These are phyloP conservation scores for Drosophila paulistorum DNA, from an alignment of 1,140 invertebrate genomes.

Conservation along the genomic window DNA sequence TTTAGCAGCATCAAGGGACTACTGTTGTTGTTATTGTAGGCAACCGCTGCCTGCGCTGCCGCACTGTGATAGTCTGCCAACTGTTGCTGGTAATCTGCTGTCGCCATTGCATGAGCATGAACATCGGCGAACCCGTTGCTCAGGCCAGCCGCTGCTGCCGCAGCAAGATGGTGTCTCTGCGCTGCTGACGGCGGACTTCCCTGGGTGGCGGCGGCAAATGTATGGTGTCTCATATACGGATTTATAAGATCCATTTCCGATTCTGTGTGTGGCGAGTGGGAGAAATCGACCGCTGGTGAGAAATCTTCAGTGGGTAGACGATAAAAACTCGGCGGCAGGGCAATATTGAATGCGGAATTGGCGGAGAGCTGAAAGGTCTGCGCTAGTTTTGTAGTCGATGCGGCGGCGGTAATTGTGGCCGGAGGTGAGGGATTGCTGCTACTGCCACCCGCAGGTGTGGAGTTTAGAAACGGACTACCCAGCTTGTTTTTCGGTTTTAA, in stretches of 20 bases:
- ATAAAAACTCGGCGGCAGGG: constrained; percentile 67
- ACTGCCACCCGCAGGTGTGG: constrained; percentile 67
- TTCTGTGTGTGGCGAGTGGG: constrained; percentile 41
- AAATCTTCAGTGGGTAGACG: constrained; percentile 44
- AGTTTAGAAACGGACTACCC: constrained; percentile 80
- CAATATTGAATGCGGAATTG: constrained; percentile 78
- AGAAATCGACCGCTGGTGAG: constrained; percentile 29
- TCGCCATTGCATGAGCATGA: constrained; percentile 70
- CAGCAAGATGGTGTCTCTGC: constrained; percentile 67
- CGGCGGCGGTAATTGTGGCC: constrained; percentile 29
- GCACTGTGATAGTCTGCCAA: constrained; percentile 78
- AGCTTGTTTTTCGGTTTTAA: constrained; percentile 53
- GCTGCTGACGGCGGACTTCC: constrained; percentile 66
- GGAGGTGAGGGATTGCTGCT: constrained; percentile 66
- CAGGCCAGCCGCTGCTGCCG: constrained; percentile 52
- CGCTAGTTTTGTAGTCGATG: constrained; percentile 61
- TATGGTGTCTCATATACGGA: constrained; percentile 81
- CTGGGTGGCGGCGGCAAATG: constrained; percentile 70
- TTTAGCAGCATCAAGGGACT: constrained; percentile 73
- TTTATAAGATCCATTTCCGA: constrained; percentile 78
- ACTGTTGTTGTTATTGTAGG: constrained; percentile 67
- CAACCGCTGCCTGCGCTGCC: constrained; percentile 69
- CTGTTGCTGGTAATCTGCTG: constrained; percentile 76
- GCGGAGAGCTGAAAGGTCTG: constrained; percentile 75
- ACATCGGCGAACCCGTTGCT: constrained; percentile 70